These are phyloP conservation scores for Esox lucius DNA, from an alignment of 2,797 vertebrate genomes.

Conservation along the genomic window DNA sequence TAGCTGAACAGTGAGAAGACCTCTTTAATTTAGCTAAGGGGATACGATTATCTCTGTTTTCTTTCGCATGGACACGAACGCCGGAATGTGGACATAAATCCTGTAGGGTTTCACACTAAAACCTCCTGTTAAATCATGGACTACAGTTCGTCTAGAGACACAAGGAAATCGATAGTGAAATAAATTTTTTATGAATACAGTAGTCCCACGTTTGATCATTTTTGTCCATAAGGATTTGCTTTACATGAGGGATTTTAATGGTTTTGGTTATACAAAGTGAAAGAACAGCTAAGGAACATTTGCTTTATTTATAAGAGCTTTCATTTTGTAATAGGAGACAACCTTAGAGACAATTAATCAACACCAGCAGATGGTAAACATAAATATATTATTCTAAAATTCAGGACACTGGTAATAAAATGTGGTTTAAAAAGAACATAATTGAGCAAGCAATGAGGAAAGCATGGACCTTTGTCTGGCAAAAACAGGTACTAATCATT, in stretches of 20 bases:
- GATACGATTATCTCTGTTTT: slow-evolving; percentile 1
- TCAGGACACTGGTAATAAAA: not conserved
- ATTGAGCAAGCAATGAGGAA: too few relatives aligned
- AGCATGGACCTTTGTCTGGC: too few relatives aligned
- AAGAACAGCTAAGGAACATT: not conserved
- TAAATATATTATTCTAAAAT: not conserved
- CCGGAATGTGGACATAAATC: not conserved
- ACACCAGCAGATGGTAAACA: not conserved
- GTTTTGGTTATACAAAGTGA: not conserved
- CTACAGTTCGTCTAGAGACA: not conserved
- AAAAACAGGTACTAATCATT: too few relatives aligned
- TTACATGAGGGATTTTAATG: not conserved
- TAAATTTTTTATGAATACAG: too few relatives aligned
- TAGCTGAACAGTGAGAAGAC: not conserved
- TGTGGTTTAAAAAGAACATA: too few relatives aligned
- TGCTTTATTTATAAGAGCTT: too few relatives aligned
- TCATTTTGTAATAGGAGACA: not conserved
- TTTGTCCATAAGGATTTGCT: too few relatives aligned
- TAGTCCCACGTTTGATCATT: too few relatives aligned
- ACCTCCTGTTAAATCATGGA: not conserved
- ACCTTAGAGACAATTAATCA: not conserved
- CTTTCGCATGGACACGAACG: not conserved
- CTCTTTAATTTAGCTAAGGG: slow-evolving; percentile 13
- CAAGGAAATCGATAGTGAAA: not conserved
- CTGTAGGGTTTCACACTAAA: not conserved